phyloP scores from a whole-genome alignment of 2,888 invertebrate species.

The Spicauda simplicius region DNA sequence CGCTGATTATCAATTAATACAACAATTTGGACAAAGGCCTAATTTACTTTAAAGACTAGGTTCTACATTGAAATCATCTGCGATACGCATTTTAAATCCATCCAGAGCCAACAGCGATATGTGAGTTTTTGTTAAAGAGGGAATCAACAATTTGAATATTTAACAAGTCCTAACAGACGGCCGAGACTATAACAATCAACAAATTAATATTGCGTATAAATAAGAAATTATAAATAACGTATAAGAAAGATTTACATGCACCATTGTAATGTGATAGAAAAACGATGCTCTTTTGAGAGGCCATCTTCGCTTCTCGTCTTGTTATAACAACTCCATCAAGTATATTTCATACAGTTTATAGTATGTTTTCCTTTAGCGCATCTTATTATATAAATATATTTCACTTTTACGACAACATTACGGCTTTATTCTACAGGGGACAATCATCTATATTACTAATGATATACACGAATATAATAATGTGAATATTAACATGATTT shows the following conservation, averaged over 20 bases:
- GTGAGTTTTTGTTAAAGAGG: conserved; percentile 10
- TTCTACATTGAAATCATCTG: conserved; percentile 45
- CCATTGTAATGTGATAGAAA: conserved; percentile 26
- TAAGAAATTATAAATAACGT: conserved; percentile 24
- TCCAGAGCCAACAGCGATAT: conserved; percentile 20
- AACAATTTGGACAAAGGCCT: conserved; percentile 62
- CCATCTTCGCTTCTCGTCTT: not conserved
- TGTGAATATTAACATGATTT: no score
- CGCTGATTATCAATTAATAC: conserved; percentile 57
- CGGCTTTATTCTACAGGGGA: no score
- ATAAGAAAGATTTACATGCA: conserved; percentile 36
- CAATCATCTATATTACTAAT: no score
- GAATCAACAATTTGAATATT: conserved; percentile 13
- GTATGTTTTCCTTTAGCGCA: not conserved
- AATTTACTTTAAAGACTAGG: conserved; percentile 64
- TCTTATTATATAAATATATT: not conserved
- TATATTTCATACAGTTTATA: not conserved
- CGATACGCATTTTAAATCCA: conserved; percentile 3
- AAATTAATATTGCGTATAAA: conserved; percentile 23
- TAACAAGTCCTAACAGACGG: conserved; percentile 14
- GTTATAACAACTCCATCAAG: not conserved
- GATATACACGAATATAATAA: no score
- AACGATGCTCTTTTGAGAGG: not conserved
- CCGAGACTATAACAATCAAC: conserved; percentile 24
- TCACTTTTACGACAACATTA: not conserved